Evolutionary conservation across 2,797 vertebrate genomes (phyloP).

Genomic region (Calcarius lapponicus): DNA sequence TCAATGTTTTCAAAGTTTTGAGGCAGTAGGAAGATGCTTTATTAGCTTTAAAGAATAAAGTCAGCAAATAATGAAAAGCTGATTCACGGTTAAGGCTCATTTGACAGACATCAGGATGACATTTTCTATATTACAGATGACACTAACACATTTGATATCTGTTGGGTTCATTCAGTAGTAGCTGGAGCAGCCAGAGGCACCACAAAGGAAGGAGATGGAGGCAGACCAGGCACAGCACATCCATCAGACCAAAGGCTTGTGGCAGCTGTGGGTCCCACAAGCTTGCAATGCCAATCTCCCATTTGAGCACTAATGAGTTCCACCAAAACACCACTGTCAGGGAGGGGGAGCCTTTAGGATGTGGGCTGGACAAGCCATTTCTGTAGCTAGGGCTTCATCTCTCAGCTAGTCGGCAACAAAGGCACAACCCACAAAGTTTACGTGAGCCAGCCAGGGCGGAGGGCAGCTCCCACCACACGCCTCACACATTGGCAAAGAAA

Average conservation of each 20-base stretch:
- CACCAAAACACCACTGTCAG: background rate
- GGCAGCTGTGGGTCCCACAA: background rate
- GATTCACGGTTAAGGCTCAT: background rate
- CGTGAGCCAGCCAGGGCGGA: background rate
- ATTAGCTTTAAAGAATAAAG: background rate
- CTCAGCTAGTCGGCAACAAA: background rate
- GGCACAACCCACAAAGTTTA: background rate
- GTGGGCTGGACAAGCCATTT: background rate
- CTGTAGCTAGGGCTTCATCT: background rate
- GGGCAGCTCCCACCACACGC: background rate
- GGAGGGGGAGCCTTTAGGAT: background rate
- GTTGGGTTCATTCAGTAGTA: background rate
- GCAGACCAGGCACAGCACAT: background rate
- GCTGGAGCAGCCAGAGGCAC: background rate
- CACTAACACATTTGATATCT: background rate
- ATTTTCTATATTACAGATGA: background rate
- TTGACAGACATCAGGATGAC: background rate
- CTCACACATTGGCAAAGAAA: background rate
- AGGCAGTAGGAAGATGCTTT: background rate
- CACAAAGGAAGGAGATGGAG: background rate
- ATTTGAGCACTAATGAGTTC: background rate
- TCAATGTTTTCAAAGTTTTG: background rate
- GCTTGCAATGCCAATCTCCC: background rate
- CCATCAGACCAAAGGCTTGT: background rate
- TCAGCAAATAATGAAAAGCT: background rate